Percentiles rank a stretch among this genome's conserved stretches.
Conservation (phyloP, 1,140 invertebrate genomes). For the Zeugodacus cucurbitae region DNA sequence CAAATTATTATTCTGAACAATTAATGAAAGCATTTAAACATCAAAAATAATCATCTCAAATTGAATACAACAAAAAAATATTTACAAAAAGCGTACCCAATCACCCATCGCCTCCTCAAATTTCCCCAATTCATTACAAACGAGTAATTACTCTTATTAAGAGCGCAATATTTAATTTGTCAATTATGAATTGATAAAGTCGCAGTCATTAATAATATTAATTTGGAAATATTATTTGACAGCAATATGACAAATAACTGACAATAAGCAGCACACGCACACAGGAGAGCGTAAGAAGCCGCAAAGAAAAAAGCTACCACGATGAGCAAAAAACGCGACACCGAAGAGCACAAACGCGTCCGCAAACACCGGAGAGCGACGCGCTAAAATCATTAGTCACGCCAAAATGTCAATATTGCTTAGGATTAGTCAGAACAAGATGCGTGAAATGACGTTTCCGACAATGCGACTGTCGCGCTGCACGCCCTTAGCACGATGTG, state of each 20-base stretch:
- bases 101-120: background rate
- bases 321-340: background rate
- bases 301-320: background rate
- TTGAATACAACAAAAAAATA: no score
- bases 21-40: no score
- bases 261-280: background rate
- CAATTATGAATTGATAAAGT: background rate
- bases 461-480: background rate
- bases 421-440: background rate
- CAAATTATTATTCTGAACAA: no score
- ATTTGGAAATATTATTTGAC: constrained; percentile 13
- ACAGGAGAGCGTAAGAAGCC: background rate
- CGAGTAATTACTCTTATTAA: background rate
- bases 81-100: no score
- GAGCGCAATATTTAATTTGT: background rate
- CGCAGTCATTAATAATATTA: background rate
- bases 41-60: no score
- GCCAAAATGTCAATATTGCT: constrained; percentile 14
- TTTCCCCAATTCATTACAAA: background rate
- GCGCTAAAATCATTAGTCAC: constrained; percentile 20
- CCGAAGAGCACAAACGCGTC: background rate
- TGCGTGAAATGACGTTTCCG: constrained; percentile 12
- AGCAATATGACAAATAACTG: constrained; percentile 4
- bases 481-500: background rate
- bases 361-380: background rate